A percentile compares a stretch with the other conserved stretches of the same genome.
Conservation (phyloP, 2,797 vertebrate species). For the Rhabdophis nuchalis region DNA sequence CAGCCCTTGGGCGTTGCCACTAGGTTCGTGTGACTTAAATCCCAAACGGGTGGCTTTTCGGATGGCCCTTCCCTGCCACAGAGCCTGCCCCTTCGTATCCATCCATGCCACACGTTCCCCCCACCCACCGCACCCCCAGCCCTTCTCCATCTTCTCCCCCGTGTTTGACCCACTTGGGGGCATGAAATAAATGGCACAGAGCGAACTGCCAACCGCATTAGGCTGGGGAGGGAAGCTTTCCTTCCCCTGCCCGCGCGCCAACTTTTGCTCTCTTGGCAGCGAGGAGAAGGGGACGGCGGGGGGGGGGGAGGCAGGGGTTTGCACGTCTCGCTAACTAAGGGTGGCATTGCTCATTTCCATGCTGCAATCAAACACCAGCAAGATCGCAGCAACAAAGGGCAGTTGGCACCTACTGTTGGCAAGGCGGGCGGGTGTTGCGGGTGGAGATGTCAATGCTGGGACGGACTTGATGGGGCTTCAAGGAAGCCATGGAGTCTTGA, state of each 20-base stretch:
- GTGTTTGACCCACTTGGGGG: constrained; percentile 61
- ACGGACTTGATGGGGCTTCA: background rate
- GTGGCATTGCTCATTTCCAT: constrained; percentile 59
- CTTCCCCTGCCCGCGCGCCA: constrained; percentile 52
- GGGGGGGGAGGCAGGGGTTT: background rate
- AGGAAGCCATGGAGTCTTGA: background rate
- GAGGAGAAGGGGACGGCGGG: background rate
- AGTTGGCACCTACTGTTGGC: constrained; percentile 61
- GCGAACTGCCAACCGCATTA: constrained; percentile 69
- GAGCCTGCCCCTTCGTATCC: constrained; percentile 24
- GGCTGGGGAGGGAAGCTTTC: constrained; percentile 53
- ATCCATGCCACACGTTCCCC: constrained; percentile 38
- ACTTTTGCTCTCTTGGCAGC: constrained; percentile 42
- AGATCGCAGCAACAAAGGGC: constrained; percentile 61
- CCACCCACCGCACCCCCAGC: background rate
- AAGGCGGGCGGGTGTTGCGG: background rate
- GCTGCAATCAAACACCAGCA: constrained; percentile 54
- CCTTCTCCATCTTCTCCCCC: constrained; percentile 52
- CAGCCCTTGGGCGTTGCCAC: constrained; percentile 82
- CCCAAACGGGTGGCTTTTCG: constrained; percentile 81
- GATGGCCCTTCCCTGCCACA: constrained; percentile 68
- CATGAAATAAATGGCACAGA: constrained; percentile 66
- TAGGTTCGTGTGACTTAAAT: constrained; percentile 79
- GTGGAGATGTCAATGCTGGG: background rate
- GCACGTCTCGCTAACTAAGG: constrained; percentile 29